Evolutionary conservation across 1,140 invertebrate genomes (phyloP).

Genomic region (Globodera ellingtonae): DNA sequence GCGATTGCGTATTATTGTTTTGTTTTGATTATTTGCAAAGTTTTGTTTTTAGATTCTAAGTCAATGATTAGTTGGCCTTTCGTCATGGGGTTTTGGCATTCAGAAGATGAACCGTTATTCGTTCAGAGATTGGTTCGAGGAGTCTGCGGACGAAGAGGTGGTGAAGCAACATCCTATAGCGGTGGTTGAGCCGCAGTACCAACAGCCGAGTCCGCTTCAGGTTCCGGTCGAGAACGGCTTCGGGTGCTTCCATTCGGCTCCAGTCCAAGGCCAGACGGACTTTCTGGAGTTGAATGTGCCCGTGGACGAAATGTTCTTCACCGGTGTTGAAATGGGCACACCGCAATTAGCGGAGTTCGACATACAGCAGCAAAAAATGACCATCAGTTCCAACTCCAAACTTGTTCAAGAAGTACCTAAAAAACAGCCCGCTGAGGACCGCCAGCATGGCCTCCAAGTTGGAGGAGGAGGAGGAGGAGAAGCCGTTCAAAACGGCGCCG

Average conservation of each 20-base stretch:
- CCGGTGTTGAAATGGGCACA: background rate
- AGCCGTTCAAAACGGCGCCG: background rate
- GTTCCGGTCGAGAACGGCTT: background rate
- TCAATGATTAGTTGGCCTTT: no score
- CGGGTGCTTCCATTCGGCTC: background rate
- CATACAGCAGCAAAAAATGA: background rate
- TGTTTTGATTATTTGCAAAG: no score
- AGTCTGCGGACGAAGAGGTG: constrained; percentile 1
- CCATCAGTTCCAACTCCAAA: background rate
- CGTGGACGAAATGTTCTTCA: background rate
- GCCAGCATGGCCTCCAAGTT: background rate
- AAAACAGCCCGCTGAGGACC: background rate
- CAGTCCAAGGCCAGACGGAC: background rate
- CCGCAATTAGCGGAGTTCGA: background rate
- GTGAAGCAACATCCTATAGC: constrained; percentile 1
- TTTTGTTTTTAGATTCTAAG: no score
- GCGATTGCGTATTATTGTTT: no score
- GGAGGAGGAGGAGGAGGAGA: background rate
- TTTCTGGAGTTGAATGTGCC: constrained; percentile 9
- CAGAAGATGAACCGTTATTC: background rate
- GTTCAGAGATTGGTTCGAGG: constrained; percentile 11
- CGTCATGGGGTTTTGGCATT: no score
- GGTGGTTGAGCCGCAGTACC: background rate
- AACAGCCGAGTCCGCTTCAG: background rate
- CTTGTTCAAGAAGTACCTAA: background rate